A percentile compares a stretch with the other conserved stretches of the same genome.
Conservation (phyloP, 1,140 invertebrate genomes). For the Panagrolaimus sp. region DNA sequence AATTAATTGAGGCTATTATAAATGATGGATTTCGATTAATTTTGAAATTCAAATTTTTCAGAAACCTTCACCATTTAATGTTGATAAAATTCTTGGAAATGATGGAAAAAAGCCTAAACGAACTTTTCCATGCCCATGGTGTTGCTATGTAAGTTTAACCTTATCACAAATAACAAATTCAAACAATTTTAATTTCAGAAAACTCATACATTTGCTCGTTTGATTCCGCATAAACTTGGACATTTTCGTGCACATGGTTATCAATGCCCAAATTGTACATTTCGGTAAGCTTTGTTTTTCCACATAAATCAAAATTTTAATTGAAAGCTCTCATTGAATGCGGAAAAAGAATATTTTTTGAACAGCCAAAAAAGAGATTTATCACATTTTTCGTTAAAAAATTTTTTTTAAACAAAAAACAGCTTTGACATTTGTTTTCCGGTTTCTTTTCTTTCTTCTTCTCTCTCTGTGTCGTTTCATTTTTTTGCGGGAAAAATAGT, state of each 20-base stretch:
- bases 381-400: no score
- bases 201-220: constrained; percentile 26
- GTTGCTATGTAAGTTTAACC: background rate
- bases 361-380: no score
- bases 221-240: constrained; percentile 29
- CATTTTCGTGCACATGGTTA: constrained; percentile 30
- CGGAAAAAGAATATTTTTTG: no score
- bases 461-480: no score
- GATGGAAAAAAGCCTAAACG: constrained; percentile 11
- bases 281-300: constrained; percentile 21
- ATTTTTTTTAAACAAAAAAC: no score
- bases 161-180: background rate
- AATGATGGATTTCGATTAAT: no score
- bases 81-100: background rate
- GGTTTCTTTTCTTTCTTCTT: no score
- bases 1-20: no score
- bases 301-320: background rate
- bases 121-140: constrained; percentile 4
- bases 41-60: constrained; percentile 1
- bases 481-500: no score
- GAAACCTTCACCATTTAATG: constrained; percentile 9
- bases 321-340: no score
- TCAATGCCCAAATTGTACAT: constrained; percentile 28
- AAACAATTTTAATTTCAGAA: constrained; percentile 22
- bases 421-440: no score